These are phyloP conservation scores for Archivesica marissinica DNA, from an alignment of 1,140 invertebrate species.

Conservation along the genomic window DNA sequence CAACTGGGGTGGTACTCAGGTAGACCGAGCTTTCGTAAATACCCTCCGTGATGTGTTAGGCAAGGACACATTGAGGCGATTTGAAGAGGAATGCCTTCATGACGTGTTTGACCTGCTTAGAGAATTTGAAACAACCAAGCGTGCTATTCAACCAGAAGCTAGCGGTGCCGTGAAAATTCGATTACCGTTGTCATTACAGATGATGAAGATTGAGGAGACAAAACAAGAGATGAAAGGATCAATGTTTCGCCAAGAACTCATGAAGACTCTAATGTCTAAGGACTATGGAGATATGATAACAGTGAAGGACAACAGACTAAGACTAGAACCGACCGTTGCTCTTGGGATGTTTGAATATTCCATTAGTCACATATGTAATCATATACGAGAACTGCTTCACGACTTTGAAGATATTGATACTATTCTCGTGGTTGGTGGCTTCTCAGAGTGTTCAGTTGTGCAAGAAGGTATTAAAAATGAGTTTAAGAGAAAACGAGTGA, in stretches of 20 bases:
- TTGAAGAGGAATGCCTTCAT: slow-evolving; percentile 27
- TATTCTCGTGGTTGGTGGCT: slow-evolving; percentile 29
- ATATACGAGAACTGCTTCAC: slow-evolving; percentile 20
- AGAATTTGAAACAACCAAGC: slow-evolving; percentile 42
- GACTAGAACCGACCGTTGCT: not conserved
- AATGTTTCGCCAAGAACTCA: not conserved
- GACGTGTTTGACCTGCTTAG: slow-evolving; percentile 34
- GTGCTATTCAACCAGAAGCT: slow-evolving; percentile 5
- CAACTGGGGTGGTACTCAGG: slow-evolving; percentile 56
- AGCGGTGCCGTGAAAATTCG: not conserved
- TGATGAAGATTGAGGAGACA: slow-evolving; percentile 28
- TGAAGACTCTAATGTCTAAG: slow-evolving; percentile 12
- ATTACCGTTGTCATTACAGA: slow-evolving; percentile 23
- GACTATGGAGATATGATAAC: slow-evolving; percentile 4
- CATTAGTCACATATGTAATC: slow-evolving; percentile 16
- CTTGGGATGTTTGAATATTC: slow-evolving; percentile 11
- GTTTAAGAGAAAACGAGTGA: slow-evolving; percentile 19
- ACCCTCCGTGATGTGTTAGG: slow-evolving; percentile 26
- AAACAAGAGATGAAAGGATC: slow-evolving; percentile 17
- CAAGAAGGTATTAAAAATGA: slow-evolving; percentile 27
- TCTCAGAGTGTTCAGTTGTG: slow-evolving; percentile 31
- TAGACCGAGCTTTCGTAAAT: slow-evolving; percentile 40
- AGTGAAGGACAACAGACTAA: not conserved
- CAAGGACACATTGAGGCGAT: slow-evolving; percentile 3
- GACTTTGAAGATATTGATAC: not conserved